Conservation (phyloP, 2,113 vertebrate species). For the Campylorhamphus procurvoides region DNA sequence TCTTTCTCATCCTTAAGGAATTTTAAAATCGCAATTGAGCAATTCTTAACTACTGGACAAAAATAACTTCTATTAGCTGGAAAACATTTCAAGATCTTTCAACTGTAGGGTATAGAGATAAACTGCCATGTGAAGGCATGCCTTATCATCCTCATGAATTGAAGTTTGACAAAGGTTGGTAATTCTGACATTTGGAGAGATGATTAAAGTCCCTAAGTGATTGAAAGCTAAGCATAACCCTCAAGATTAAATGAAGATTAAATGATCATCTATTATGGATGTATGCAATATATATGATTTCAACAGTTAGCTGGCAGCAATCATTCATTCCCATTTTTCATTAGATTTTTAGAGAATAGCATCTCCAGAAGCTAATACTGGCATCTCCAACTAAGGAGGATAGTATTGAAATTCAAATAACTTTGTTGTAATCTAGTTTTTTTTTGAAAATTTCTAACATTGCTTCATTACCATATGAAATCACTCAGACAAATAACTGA, state of each 20-base stretch:
- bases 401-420: neutral
- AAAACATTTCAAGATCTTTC: slow-evolving; percentile 42
- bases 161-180: neutral
- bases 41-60: slow-evolving; percentile 36
- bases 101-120: neutral
- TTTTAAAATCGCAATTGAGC: slow-evolving; percentile 35
- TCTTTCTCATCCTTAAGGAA: slow-evolving; percentile 45
- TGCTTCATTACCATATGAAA: neutral
- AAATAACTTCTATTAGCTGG: slow-evolving; percentile 35
- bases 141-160: neutral
- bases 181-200: slow-evolving; percentile 25
- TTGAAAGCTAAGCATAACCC: neutral
- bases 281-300: neutral
- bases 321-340: neutral
- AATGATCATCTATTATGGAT: slow-evolving; percentile 1
- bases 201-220: slow-evolving; percentile 8
- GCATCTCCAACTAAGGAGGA: neutral
- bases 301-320: slow-evolving; percentile 11
- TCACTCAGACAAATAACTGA: neutral
- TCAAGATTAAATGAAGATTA: slow-evolving; percentile 43
- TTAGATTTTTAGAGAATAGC: neutral
- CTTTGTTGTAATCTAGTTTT: neutral
- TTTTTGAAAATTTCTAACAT: neutral
- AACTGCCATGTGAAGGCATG: neutral
- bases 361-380: neutral